These are phyloP conservation scores for Pterocles burchelli DNA, from an alignment of 2,113 vertebrate genomes.

Conservation along the genomic window DNA sequence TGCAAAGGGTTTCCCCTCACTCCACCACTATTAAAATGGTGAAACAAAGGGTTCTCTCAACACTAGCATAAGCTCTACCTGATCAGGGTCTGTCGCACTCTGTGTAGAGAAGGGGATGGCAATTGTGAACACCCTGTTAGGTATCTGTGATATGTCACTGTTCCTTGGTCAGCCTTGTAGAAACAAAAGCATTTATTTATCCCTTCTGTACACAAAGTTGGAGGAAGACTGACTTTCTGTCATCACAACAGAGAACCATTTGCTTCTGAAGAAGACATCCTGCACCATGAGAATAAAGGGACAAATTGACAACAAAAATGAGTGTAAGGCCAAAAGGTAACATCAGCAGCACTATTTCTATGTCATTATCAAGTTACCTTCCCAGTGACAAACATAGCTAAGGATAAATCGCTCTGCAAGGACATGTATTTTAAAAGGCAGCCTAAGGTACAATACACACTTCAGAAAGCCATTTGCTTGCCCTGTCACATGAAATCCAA, in stretches of 20 bases:
- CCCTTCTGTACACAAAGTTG: slow-evolving; percentile 49
- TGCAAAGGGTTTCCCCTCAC: background rate
- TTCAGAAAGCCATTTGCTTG: slow-evolving; percentile 14
- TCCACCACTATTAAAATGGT: background rate
- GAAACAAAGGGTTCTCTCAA: background rate
- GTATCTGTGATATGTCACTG: background rate
- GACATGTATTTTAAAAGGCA: slow-evolving; percentile 8
- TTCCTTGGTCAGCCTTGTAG: background rate
- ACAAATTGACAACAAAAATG: slow-evolving; percentile 65
- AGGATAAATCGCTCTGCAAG: slow-evolving; percentile 31
- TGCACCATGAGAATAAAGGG: slow-evolving; percentile 73
- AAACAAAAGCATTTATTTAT: background rate
- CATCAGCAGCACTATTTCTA: background rate
- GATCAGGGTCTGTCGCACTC: background rate
- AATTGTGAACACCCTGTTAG: background rate
- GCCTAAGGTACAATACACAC: slow-evolving; percentile 8
- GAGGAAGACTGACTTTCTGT: slow-evolving; percentile 65
- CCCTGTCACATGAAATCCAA: slow-evolving; percentile 14
- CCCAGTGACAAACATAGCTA: background rate
- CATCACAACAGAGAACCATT: slow-evolving; percentile 75
- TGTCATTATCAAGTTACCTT: slow-evolving; percentile 21
- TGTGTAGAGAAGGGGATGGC: background rate
- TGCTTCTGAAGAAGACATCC: slow-evolving; percentile 77
- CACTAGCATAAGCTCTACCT: background rate
- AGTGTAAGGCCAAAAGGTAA: slow-evolving; percentile 73